Base-by-base conservation (phyloP, 2,888 invertebrate species). In the Cyclophora albipunctata region DNA sequence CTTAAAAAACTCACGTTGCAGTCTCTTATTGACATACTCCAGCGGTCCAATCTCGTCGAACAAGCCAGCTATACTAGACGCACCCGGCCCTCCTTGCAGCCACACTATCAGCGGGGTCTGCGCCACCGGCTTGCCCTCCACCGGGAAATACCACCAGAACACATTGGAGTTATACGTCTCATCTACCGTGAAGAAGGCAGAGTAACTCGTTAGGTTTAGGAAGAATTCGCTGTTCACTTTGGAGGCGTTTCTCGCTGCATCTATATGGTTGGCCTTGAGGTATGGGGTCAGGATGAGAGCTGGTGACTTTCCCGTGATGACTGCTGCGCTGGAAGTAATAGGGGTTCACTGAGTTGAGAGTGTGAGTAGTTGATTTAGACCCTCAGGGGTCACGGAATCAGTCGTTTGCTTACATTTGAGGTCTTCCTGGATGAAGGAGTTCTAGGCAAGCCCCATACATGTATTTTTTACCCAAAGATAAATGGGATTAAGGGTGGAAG, bases 61-160 rank as follows among this genome's bases (percentile, higher is more conserved):
- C 1, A 84, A 65, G 0, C 82, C 85, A 2, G 71, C 72, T 3
- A 86, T 55, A 40, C 94, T 93, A 0, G 94, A 92, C 1, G 91
- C 92, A 0, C 91, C 96, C 0, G 96, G 96, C 0, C 96, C 96
- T 7, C 96, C 96, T 90, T 96, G 93, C 7, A 97, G 83, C 96
- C 96, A 97, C 53, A 97, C 90, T 40, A 96, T 90, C 66, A 96
- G 84, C 0, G 96, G 96, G 3, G 79, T 75, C 40, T 72, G 66
- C n/a, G 64, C 64, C 5, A 73, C 59, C 0, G 80, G 76, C 57
- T 79, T 81, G 42, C 64, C 64, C n/a, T 59, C 59, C n/a, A 73
- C 76, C 0, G 94, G 95, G 69, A 95, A 94, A 69, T 93, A 96
- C 95, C 95, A 96, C 81, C 96, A 96, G 84, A 95, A 96, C 64